phyloP scores from a whole-genome alignment of 2,888 invertebrate genomes.

The Lepidonotus clava region DNA sequence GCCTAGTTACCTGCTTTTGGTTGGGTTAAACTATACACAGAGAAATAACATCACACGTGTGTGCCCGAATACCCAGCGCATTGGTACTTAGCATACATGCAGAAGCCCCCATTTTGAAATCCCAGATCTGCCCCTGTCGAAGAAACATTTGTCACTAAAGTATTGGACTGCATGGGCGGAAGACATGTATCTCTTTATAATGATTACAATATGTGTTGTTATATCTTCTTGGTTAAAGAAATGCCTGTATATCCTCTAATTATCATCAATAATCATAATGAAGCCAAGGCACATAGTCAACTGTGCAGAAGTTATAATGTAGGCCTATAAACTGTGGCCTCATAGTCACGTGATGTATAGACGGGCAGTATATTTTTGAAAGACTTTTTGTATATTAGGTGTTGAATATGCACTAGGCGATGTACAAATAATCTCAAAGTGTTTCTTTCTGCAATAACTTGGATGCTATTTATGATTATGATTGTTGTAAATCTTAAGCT shows the following conservation, averaged over 20 bases:
- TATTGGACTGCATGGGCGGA: too few species aligned
- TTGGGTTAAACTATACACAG: too few species aligned
- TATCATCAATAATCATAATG: not conserved
- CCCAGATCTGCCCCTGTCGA: too few species aligned
- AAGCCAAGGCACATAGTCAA: not conserved
- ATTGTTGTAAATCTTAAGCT: not conserved
- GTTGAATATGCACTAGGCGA: not conserved
- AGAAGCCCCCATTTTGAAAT: too few species aligned
- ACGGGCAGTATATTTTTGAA: conserved; percentile 32
- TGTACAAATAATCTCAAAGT: not conserved
- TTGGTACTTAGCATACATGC: too few species aligned
- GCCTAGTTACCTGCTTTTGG: too few species aligned
- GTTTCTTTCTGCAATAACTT: conserved; percentile 5
- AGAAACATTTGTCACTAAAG: too few species aligned
- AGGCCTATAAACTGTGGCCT: not conserved
- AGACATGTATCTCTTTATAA: not conserved
- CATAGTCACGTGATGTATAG: not conserved
- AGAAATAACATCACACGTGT: too few species aligned
- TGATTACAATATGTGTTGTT: not conserved
- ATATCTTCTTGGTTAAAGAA: not conserved
- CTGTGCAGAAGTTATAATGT: not conserved
- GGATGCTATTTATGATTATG: not conserved
- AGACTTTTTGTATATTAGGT: conserved; percentile 8
- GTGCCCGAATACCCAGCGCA: too few species aligned
- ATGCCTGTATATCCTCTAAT: not conserved